Percentiles rank a stretch among this genome's conserved stretches.
Evolutionary conservation across 2,113 vertebrate genomes (phyloP).

Genomic region (Puma concolor): DNA sequence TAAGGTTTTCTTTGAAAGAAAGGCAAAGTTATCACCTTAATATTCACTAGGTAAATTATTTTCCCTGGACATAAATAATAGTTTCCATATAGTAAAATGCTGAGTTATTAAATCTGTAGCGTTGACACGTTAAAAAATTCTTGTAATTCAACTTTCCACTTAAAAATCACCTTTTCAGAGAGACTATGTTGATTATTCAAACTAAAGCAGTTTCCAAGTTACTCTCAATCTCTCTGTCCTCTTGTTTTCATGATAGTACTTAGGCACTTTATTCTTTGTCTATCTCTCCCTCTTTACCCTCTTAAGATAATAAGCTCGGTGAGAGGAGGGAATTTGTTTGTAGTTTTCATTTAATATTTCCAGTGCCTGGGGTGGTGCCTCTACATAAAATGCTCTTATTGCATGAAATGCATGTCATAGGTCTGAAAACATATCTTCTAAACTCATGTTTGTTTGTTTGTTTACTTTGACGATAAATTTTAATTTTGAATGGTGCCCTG

Average conservation of each 20-base stretch:
- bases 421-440: not conserved
- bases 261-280: not conserved
- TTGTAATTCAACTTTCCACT: not conserved
- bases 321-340: not conserved
- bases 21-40: constrained; percentile 28
- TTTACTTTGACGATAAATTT: constrained; percentile 38
- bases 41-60: constrained; percentile 50
- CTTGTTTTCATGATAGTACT: not conserved
- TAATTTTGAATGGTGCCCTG: constrained; percentile 6
- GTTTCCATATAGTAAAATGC: constrained; percentile 37
- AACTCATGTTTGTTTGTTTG: not conserved
- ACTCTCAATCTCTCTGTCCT: not conserved
- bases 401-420: not conserved
- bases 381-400: not conserved
- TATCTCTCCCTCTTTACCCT: not conserved
- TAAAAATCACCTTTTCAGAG: constrained; percentile 24
- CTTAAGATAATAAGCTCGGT: not conserved
- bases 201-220: not conserved
- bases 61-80: not conserved
- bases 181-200: not conserved
- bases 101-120: constrained; percentile 66
- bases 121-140: constrained; percentile 43
- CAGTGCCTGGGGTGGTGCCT: not conserved
- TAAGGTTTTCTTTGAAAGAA: constrained; percentile 21
- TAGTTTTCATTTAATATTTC: not conserved